A percentile compares a stretch with the other conserved stretches of the same genome.
Evolutionary conservation across 2,113 vertebrate species (phyloP).

Genomic region (Benitochromis conjunctus): DNA sequence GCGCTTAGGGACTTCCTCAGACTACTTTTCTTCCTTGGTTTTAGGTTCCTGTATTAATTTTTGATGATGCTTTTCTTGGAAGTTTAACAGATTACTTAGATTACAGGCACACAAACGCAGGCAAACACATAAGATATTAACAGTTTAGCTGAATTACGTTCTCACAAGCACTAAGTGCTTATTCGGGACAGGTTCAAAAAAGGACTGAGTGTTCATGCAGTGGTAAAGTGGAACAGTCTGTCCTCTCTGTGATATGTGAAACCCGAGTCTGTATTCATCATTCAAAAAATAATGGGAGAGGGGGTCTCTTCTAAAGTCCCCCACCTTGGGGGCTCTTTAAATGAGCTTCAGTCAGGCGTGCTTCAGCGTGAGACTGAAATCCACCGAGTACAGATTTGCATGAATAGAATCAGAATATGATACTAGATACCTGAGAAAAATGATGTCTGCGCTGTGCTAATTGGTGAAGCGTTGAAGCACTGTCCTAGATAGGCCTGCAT

Average conservation of each 20-base stretch:
- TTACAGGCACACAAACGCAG: slow-evolving; percentile 45
- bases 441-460: slow-evolving; percentile 39
- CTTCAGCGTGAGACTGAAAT: slow-evolving; percentile 46
- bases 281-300: slow-evolving; percentile 26
- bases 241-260: slow-evolving; percentile 10
- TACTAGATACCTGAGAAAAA: slow-evolving; percentile 26
- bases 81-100: slow-evolving; percentile 37
- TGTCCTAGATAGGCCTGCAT: slow-evolving; percentile 36
- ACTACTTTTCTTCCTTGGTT: slow-evolving; percentile 30
- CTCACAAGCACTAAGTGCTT: neutral
- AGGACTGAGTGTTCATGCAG: neutral
- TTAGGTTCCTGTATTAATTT: slow-evolving; percentile 38
- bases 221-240: slow-evolving; percentile 8
- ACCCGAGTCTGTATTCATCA: neutral
- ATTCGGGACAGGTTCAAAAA: neutral
- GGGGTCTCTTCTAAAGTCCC: slow-evolving; percentile 36
- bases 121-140: slow-evolving; percentile 18
- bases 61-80: slow-evolving; percentile 42
- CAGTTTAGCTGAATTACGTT: slow-evolving; percentile 3
- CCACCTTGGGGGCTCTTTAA: slow-evolving; percentile 54
- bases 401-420: slow-evolving; percentile 56
- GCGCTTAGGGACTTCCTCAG: neutral
- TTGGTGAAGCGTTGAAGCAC: slow-evolving; percentile 30
- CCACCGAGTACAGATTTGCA: slow-evolving; percentile 61
- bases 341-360: slow-evolving; percentile 57